phyloP scores from a whole-genome alignment of 2,113 vertebrate species.

The Paracanthobrama guichenoti region DNA sequence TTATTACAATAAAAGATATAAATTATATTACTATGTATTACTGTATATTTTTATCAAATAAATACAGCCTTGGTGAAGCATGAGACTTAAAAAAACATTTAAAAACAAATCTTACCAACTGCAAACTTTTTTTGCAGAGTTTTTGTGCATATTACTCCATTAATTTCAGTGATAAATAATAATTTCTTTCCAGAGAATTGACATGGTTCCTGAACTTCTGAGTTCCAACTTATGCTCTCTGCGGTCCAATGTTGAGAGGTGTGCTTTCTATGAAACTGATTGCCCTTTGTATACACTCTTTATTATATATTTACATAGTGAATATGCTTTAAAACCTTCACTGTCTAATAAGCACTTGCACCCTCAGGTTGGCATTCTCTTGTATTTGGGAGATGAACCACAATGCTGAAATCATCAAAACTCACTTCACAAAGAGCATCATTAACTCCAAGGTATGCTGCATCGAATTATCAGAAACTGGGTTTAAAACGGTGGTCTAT shows the following conservation, averaged over 20 bases:
- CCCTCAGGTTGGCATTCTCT: constrained; percentile 88
- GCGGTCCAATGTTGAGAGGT: constrained; percentile 92
- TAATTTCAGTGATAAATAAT: neutral
- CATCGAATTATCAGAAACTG: neutral
- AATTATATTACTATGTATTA: too few species aligned
- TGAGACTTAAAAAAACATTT: neutral
- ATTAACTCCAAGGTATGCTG: constrained; percentile 93
- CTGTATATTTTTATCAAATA: neutral
- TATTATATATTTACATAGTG: neutral
- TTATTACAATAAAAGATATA: too few species aligned
- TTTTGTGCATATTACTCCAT: neutral
- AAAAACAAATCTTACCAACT: neutral
- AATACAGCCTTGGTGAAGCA: neutral
- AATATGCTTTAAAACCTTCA: neutral
- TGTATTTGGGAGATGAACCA: constrained; percentile 97
- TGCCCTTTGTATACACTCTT: neutral
- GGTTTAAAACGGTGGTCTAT: neutral
- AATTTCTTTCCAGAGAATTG: constrained; percentile 83
- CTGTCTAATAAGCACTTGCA: constrained; percentile 4
- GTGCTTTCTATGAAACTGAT: constrained; percentile 35
- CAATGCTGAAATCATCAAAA: constrained; percentile 88
- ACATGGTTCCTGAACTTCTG: constrained; percentile 97
- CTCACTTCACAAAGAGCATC: constrained; percentile 90
- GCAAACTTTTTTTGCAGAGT: neutral
- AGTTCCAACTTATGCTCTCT: constrained; percentile 97